phyloP scores from a whole-genome alignment of 2,797 vertebrate genomes.

The Darevskia nairensis region DNA sequence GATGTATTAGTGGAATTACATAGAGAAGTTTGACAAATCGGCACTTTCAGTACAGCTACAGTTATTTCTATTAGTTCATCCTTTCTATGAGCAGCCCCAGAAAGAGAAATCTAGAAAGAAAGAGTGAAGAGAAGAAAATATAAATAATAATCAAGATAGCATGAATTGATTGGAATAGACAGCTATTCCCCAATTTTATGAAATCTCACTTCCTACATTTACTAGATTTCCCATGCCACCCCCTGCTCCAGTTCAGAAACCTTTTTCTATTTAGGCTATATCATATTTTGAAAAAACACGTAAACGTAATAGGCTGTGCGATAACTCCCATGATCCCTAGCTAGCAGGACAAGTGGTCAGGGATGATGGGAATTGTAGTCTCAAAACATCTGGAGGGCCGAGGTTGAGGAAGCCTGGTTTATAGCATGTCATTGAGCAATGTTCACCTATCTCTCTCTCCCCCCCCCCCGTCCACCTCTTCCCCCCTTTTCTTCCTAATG shows the following conservation, averaged over 20 bases:
- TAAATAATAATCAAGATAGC: not conserved
- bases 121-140: not conserved
- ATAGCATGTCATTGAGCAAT: too few species aligned
- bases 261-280: too few species aligned
- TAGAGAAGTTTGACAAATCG: not conserved
- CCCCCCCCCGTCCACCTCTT: too few species aligned
- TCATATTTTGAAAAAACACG: too few species aligned
- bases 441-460: too few species aligned
- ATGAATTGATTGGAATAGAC: not conserved
- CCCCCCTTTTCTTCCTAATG: too few species aligned
- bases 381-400: too few species aligned
- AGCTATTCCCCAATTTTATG: not conserved
- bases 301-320: too few species aligned
- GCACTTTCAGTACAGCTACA: not conserved
- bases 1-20: not conserved
- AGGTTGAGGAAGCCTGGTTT: too few species aligned
- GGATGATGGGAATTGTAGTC: too few species aligned
- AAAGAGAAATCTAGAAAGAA: not conserved
- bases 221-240: not conserved
- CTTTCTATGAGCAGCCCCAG: not conserved
- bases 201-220: not conserved
- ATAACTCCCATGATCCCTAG: too few species aligned
- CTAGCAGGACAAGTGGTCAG: too few species aligned
- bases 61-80: not conserved
- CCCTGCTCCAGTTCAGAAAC: not conserved